A percentile compares a stretch with the other conserved stretches of the same genome.
Conservation (phyloP, 2,113 vertebrate genomes). For the Megaptera novaeangliae region DNA sequence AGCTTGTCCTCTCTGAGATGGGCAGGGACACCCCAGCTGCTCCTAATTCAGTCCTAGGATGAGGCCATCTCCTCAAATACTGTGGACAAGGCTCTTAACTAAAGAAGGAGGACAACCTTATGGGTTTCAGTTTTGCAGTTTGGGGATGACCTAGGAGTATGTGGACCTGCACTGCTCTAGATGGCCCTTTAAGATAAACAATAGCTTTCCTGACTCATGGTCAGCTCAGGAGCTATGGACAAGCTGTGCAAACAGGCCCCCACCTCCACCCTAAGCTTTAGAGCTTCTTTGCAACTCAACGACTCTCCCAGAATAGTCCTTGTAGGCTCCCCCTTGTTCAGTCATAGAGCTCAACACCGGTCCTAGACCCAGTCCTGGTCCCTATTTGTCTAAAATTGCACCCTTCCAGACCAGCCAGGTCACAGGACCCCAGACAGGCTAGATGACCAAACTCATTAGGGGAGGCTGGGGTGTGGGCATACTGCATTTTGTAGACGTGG, state of each 20-base stretch:
- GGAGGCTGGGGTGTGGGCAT: not conserved
- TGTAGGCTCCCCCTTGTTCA: fast-evolving
- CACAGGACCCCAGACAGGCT: not conserved
- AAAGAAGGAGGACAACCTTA: not conserved
- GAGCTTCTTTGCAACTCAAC: not conserved
- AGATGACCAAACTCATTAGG: not conserved
- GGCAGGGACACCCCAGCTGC: not conserved
- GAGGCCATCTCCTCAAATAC: not conserved
- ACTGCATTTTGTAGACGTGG: not conserved
- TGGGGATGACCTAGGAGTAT: not conserved
- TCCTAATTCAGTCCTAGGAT: not conserved
- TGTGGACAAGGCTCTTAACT: not conserved
- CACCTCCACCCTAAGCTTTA: not conserved
- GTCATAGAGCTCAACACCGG: fast-evolving
- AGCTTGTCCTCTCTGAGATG: not conserved
- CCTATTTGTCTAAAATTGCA: not conserved
- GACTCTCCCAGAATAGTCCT: not conserved
- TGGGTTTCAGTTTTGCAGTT: not conserved
- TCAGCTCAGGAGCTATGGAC: not conserved
- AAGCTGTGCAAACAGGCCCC: not conserved
- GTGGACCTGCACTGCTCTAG: not conserved
- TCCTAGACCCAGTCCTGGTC: not conserved
- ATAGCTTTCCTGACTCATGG: not conserved
- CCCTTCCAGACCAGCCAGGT: not conserved
- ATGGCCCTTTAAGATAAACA: not conserved